These are phyloP conservation scores for Phoenicopterus ruber DNA, from an alignment of 2,113 vertebrate genomes.

Conservation along the genomic window DNA sequence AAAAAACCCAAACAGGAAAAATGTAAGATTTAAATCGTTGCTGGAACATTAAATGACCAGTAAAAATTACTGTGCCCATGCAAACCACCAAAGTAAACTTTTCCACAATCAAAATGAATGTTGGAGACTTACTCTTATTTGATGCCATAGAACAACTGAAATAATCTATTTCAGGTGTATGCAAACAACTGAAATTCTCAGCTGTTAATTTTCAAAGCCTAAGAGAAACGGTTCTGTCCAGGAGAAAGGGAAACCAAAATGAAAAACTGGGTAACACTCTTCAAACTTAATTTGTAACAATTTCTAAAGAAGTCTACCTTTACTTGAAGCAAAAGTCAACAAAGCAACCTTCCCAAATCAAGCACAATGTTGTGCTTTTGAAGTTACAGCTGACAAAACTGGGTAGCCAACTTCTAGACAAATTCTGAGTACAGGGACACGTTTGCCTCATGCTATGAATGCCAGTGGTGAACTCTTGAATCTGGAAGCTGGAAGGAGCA, in stretches of 20 bases:
- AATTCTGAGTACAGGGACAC: background rate
- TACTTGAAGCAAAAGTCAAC: background rate
- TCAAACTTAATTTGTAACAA: background rate
- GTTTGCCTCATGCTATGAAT: fast-evolving
- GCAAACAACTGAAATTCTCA: background rate
- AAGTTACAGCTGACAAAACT: background rate
- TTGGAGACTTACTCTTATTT: background rate
- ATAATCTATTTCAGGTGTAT: background rate
- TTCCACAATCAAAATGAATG: background rate
- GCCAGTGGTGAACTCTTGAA: background rate
- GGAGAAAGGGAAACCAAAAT: background rate
- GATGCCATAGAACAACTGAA: background rate
- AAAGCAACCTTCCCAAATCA: background rate
- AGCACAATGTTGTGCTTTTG: background rate
- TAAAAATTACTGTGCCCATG: background rate
- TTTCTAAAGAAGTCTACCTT: background rate
- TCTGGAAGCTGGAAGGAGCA: background rate
- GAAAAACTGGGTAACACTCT: background rate
- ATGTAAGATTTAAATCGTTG: background rate
- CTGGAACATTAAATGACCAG: background rate
- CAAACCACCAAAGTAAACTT: background rate
- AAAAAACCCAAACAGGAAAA: background rate
- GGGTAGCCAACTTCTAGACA: background rate
- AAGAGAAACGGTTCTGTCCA: background rate
- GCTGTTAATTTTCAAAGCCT: background rate